Base-by-base conservation (phyloP, 2,797 vertebrate genomes). In the Acipenser transmontanus region DNA sequence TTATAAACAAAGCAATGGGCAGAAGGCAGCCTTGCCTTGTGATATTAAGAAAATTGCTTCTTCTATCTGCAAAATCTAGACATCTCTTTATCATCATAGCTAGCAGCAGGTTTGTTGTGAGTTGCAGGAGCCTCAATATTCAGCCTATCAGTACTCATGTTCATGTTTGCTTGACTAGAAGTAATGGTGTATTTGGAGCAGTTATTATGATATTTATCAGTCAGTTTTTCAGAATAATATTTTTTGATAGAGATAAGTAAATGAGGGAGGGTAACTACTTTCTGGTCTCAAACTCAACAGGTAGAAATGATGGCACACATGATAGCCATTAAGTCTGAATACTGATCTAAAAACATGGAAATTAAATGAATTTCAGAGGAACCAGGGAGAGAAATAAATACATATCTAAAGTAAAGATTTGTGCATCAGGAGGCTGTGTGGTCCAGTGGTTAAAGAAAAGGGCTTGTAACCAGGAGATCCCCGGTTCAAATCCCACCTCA, bases 231-330 rank as follows among this genome's bases (percentile, higher is more conserved):
- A n/a, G 12, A 6, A 13, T 57, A 57, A 57, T 57, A 11, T 57
- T 57, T 57, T 7, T 57, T 12, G 4, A 7, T 13, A n/a, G 54
- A 57, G 54, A 11, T n/a, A 11, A 57, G 54, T 7, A n/a, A 57
- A 34, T 34, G 54, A 57, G 12, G 1, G 54, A 57, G 9, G 12
- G 54, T n/a, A 57, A n/a, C 11, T 57, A 57, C 14, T 57, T 57
- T 57, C 54, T 57, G 12, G 34, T n/a, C 54, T 57, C 54, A n/a
- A 57, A 57, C 54, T 57, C 54, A n/a, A n/a, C 54, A 11, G 54
- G 54, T 57, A 57, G 54, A 2, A 57, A 11, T 57, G 54, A 57
- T 13, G 12, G 54, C 6, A 57, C 9, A 57, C 54, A n/a, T 8
- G 9, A 57, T 12, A 57, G 54, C 14, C 54, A 57, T 57, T 57